Percentiles rank a stretch among this genome's conserved stretches.
Evolutionary conservation across 1,140 invertebrate genomes (phyloP).

Genomic region (Druon quercuslanigerum): DNA sequence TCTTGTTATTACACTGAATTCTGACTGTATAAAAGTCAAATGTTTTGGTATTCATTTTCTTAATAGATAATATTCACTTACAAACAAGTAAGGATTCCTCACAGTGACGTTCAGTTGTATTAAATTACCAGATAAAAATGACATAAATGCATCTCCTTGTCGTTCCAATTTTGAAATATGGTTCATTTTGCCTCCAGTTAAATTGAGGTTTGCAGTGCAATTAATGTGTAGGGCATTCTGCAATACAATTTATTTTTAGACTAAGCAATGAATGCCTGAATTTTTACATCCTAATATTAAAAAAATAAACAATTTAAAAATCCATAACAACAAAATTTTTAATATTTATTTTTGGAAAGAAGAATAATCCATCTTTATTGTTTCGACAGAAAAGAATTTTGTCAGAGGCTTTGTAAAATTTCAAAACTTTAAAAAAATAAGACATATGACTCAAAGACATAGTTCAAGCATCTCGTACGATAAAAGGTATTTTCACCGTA

Average conservation of each 20-base stretch:
- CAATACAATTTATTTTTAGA: neutral
- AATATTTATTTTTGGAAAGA: too few species aligned
- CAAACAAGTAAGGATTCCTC: neutral
- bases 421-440: too few species aligned
- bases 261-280: too few species aligned
- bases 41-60: neutral
- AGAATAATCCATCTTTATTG: too few species aligned
- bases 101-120: slow-evolving; percentile 6
- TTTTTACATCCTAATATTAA: too few species aligned
- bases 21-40: neutral
- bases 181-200: neutral
- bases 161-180: slow-evolving; percentile 12
- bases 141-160: neutral
- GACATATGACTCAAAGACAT: too few species aligned
- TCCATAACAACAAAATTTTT: too few species aligned
- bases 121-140: neutral
- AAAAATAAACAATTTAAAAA: too few species aligned
- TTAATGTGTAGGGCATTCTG: neutral
- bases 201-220: neutral
- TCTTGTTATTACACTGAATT: neutral
- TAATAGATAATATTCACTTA: neutral
- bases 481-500: too few species aligned
- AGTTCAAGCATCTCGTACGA: too few species aligned
- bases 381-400: too few species aligned
- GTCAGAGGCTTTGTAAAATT: too few species aligned